Evolutionary conservation across 2,113 vertebrate species (phyloP), one percentile per base, ranked within the genome.

Genomic region (Microcebus jonahi): DNA sequence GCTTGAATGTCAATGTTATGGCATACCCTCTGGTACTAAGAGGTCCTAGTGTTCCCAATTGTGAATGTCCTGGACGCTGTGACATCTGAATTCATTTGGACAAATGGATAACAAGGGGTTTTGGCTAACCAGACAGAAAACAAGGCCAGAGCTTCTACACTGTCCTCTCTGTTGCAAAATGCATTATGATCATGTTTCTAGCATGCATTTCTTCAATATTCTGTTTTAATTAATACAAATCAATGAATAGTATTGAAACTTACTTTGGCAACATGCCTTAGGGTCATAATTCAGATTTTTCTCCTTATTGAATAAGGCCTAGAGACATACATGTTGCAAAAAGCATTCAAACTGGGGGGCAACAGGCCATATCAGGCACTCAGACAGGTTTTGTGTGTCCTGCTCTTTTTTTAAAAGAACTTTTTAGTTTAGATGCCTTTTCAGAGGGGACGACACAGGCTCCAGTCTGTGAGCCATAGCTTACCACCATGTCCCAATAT

Each of bases 151-250:
- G n/a, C n/a, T 91, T 48, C 53, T 68, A 6, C 25, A 68, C 48
- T 83, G 18, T 29, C 90, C 27, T 77, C 27, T 88, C 86, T 83
- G 23, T 70, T 76, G 21, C 25, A 96, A 92, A 88, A 75, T 45
- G 15, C 36, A 88, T 90, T 93, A 27, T 67, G 17, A 77, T 31
- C 63, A 57, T 48, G 53, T 93, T 70, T 95, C 90, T 90, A 88
- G 95, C 86, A 93, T 77, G 34, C 27, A 29, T 50, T 57, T 84
- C 73, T 94, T 94, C 59, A 36, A 39, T 90, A 80, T 95, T 90
- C 85, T 90, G 5, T 50, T 82, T 71, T 87, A 81, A 73, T 34
- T 45, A 81, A 75, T 29, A 92, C 53, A 92, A 82, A 77, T 81
- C 63, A 88, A 88, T 88, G 50, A 59, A 50, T 4, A 73, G 59